Evolutionary conservation across 2,888 invertebrate species (phyloP).

Genomic region (Caenorhabditis sp.): DNA sequence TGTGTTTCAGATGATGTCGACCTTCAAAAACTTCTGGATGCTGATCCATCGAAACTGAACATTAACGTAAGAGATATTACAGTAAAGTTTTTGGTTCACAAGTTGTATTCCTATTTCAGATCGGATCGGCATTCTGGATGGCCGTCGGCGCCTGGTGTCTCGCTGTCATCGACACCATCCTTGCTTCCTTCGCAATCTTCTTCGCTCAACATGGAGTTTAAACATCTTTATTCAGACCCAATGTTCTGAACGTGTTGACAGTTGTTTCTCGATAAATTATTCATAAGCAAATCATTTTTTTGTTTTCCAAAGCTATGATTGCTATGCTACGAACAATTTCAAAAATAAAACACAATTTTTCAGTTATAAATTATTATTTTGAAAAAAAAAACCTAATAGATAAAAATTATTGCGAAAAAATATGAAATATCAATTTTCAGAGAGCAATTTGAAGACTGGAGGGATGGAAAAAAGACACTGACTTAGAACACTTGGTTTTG

Average conservation of each 20-base stretch:
- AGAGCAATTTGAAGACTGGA: conserved; percentile 5
- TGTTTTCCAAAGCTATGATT: too few relatives aligned
- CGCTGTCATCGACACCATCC: conserved; percentile 51
- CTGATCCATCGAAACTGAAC: conserved; percentile 32
- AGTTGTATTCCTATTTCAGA: conserved; percentile 35
- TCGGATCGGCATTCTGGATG: conserved; percentile 61
- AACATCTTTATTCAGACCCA: too few relatives aligned
- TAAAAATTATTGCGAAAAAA: neutral
- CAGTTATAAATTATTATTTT: conserved; percentile 6
- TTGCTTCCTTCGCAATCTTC: conserved; percentile 61
- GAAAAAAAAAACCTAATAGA: too few relatives aligned
- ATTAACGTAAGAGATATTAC: conserved; percentile 34
- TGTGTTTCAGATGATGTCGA: conserved; percentile 40
- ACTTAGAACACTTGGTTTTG: neutral
- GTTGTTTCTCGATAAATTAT: neutral
- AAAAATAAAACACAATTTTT: neutral
- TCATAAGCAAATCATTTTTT: neutral
- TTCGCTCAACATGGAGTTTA: conserved; percentile 61
- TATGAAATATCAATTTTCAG: neutral
- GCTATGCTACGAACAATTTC: too few relatives aligned
- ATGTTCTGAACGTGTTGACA: too few relatives aligned
- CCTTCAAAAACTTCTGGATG: conserved; percentile 26
- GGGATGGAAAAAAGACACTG: neutral
- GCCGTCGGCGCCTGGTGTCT: conserved; percentile 61
- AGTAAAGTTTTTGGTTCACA: too few relatives aligned